Evolutionary conservation across 2,797 vertebrate species (phyloP).

Genomic region (Diceros bicornis): DNA sequence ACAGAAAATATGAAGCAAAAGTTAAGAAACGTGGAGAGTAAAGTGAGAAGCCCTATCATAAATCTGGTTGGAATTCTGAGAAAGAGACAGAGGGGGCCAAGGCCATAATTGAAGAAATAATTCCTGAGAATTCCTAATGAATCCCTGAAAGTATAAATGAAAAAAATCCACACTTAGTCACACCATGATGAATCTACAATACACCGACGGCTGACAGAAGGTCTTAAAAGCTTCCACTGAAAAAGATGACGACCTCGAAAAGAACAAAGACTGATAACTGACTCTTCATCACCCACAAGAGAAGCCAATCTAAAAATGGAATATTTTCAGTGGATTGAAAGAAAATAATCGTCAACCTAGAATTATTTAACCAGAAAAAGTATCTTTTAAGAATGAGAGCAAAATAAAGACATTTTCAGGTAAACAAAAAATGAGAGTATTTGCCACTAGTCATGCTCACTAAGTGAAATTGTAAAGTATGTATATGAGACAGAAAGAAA

Average conservation of each 20-base stretch:
- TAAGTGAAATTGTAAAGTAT: background rate
- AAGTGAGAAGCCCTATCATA: background rate
- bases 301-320: background rate
- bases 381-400: background rate
- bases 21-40: background rate
- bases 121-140: background rate
- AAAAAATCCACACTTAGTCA: background rate
- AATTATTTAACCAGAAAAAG: background rate
- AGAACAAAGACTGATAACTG: background rate
- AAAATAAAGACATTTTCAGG: background rate
- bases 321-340: background rate
- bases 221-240: background rate
- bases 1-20: background rate
- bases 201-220: background rate
- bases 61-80: background rate
- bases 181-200: background rate
- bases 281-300: background rate
- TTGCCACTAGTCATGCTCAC: background rate
- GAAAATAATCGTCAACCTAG: background rate
- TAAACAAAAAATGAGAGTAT: background rate
- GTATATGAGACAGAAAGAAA: background rate
- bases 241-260: background rate
- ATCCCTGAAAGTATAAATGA: background rate
- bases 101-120: background rate
- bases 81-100: background rate